A percentile compares a stretch with the other conserved stretches of the same genome.
phyloP scores from a whole-genome alignment of 2,797 vertebrate species.

The Smutsia temminckii region DNA sequence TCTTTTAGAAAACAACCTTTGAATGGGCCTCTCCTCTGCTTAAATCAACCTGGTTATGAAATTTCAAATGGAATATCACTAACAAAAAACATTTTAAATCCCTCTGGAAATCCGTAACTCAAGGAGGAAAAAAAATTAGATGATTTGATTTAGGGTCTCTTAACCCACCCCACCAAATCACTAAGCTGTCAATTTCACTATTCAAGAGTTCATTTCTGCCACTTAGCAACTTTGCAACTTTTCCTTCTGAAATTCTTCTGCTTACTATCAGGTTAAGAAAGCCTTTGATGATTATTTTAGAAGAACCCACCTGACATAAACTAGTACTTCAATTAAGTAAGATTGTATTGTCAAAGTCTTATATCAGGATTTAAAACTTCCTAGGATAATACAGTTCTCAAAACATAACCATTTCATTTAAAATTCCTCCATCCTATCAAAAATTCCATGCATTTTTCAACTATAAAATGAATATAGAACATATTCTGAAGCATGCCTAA shows the following conservation, averaged over 20 bases:
- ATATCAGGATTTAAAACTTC: neutral
- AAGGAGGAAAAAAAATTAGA: slow-evolving; percentile 29
- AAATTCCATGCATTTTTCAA: slow-evolving; percentile 54
- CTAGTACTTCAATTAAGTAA: slow-evolving; percentile 21
- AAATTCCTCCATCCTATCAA: slow-evolving; percentile 46
- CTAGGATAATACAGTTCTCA: neutral
- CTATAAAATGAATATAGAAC: slow-evolving; percentile 44
- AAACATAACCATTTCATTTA: slow-evolving; percentile 61
- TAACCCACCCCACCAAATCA: slow-evolving; percentile 32
- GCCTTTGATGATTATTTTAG: slow-evolving; percentile 39
- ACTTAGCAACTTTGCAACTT: slow-evolving; percentile 71
- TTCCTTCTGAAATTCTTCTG: slow-evolving; percentile 9
- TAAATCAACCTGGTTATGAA: slow-evolving; percentile 32
- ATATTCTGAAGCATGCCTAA: slow-evolving; percentile 5
- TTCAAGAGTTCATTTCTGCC: slow-evolving; percentile 42
- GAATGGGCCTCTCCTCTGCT: neutral
- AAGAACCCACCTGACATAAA: slow-evolving; percentile 16
- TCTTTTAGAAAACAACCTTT: slow-evolving; percentile 40
- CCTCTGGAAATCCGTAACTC: slow-evolving; percentile 55
- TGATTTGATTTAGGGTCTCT: slow-evolving; percentile 16
- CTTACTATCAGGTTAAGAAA: neutral
- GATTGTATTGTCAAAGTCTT: slow-evolving; percentile 7
- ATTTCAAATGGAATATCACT: slow-evolving; percentile 18
- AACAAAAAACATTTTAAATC: slow-evolving; percentile 32
- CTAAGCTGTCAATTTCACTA: slow-evolving; percentile 48